A percentile compares a stretch with the other conserved stretches of the same genome.
phyloP scores from a whole-genome alignment of 2,888 invertebrate species.

The Cylloceria caligata region DNA sequence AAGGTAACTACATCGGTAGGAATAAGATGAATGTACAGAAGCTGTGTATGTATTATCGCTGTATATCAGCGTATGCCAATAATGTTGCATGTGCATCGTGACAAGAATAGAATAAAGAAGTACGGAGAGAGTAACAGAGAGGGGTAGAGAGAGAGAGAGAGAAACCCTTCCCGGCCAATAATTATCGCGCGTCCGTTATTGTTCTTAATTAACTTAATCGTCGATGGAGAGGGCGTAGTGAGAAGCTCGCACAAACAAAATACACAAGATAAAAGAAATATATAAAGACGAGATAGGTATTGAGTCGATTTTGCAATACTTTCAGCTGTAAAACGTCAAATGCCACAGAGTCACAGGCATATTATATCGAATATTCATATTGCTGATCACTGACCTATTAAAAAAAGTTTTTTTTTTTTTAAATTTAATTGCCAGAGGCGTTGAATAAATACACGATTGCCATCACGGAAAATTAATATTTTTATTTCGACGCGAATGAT shows the following conservation, averaged over 20 bases:
- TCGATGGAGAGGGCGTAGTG: slow-evolving; percentile 11
- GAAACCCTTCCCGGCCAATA: slow-evolving; percentile 31
- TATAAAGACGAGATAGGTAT: not conserved
- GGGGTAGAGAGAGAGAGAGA: not conserved
- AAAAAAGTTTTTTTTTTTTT: not conserved
- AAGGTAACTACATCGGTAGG: slow-evolving; percentile 1
- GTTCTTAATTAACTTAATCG: slow-evolving; percentile 73
- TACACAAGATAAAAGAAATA: slow-evolving; percentile 11
- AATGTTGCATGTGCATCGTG: slow-evolving; percentile 24
- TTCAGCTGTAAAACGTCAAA: slow-evolving; percentile 7
- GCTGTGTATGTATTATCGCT: slow-evolving; percentile 50
- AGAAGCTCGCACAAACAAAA: not conserved
- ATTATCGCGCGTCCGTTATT: slow-evolving; percentile 69
- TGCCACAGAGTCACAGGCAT: not conserved
- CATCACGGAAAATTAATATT: not conserved
- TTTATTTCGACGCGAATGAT: not conserved
- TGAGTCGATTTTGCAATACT: slow-evolving; percentile 7
- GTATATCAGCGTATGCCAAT: slow-evolving; percentile 42
- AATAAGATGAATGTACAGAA: not conserved
- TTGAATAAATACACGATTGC: too few species aligned
- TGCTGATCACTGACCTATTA: not conserved
- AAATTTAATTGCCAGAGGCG: too few species aligned
- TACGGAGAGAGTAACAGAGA: not conserved
- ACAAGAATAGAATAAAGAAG: slow-evolving; percentile 1
- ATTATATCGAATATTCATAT: not conserved